These are phyloP conservation scores for Tromatobia lineatoria DNA, from an alignment of 2,888 invertebrate species.

Conservation along the genomic window DNA sequence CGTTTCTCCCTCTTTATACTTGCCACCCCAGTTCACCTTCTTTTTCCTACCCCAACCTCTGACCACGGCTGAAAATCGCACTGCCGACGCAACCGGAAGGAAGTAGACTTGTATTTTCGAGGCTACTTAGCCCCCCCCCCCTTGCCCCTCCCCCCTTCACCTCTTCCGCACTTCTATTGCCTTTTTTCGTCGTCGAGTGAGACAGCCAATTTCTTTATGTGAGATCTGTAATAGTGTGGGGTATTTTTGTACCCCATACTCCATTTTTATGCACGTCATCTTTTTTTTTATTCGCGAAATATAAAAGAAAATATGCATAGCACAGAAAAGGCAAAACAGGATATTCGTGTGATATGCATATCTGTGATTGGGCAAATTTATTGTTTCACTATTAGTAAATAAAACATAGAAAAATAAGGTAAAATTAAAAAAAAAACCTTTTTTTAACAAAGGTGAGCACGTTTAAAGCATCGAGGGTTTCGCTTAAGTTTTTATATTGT, in stretches of 20 bases:
- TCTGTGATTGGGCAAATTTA: conserved; percentile 53
- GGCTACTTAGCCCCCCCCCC: conserved; percentile 59
- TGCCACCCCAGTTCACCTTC: conserved; percentile 22
- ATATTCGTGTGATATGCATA: conserved; percentile 41
- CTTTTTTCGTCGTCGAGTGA: conserved; percentile 25
- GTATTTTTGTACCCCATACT: conserved; percentile 45
- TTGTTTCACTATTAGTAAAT: too few relatives aligned
- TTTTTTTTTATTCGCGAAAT: conserved; percentile 3
- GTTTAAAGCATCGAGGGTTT: too few relatives aligned
- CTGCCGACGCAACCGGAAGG: conserved; percentile 57
- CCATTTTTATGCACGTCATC: conserved; percentile 18
- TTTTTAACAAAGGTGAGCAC: too few relatives aligned
- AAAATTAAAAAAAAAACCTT: too few relatives aligned
- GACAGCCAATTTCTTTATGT: conserved; percentile 28
- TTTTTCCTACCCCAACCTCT: conserved; percentile 37
- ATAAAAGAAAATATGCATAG: conserved; percentile 23
- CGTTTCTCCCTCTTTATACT: conserved; percentile 56
- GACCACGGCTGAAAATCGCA: conserved; percentile 53
- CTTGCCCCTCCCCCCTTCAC: neutral
- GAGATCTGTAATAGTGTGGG: conserved; percentile 41
- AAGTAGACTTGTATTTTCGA: conserved; percentile 65
- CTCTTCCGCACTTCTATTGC: conserved; percentile 11
- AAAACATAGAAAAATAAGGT: too few relatives aligned
- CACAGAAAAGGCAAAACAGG: conserved; percentile 1
- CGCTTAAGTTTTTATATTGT: conserved; percentile 1